Conservation (phyloP, 1,140 invertebrate genomes). For the Conus ventricosus region DNA sequence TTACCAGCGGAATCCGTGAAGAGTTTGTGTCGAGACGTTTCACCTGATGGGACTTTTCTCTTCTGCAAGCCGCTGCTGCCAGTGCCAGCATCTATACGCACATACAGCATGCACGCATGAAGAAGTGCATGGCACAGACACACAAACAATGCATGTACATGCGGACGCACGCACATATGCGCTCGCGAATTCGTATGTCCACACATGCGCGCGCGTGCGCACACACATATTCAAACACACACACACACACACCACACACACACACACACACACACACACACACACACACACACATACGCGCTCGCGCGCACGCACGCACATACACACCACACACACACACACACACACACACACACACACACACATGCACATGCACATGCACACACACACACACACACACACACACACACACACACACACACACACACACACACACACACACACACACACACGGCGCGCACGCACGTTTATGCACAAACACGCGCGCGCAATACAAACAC, state of each 20-base stretch:
- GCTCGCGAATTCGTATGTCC: background rate
- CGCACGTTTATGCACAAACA: too few species aligned
- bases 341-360: background rate
- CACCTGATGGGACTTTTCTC: too few species aligned
- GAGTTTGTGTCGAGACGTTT: too few species aligned
- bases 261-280: background rate
- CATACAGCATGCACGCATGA: too few species aligned
- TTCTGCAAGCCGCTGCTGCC: too few species aligned
- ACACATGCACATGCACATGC: background rate
- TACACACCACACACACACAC: background rate
- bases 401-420: background rate
- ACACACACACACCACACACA: background rate
- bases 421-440: background rate
- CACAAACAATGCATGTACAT: background rate
- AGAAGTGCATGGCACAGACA: background rate
- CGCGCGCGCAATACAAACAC: background rate
- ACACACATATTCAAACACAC: background rate
- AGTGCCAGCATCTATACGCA: too few species aligned
- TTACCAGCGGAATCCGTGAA: too few species aligned
- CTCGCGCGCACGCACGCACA: background rate
- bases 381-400: background rate
- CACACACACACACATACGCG: background rate
- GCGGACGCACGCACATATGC: background rate
- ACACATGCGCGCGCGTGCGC: background rate
- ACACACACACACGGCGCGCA: conserved; percentile 7